Conservation (phyloP, 2,113 vertebrate genomes). For the Harpagus bidentatus region DNA sequence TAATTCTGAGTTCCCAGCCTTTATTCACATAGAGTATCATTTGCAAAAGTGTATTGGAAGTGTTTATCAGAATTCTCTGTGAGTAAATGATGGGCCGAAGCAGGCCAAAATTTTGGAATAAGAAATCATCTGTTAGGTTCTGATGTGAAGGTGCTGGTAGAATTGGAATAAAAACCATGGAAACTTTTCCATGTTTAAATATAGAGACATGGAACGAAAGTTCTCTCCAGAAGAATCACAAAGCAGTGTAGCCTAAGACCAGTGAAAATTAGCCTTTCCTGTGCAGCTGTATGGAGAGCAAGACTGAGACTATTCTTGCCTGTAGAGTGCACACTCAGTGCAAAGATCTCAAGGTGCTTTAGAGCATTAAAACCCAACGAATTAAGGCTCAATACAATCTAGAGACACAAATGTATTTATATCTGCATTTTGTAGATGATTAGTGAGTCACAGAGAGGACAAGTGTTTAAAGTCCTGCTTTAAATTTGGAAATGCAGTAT, state of each 20-base stretch:
- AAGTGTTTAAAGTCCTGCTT: not conserved
- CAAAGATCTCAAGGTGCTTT: not conserved
- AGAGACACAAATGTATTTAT: not conserved
- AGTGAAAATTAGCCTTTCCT: not conserved
- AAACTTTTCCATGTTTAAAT: not conserved
- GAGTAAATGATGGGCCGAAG: not conserved
- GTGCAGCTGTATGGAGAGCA: not conserved
- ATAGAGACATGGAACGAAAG: not conserved
- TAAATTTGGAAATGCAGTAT: not conserved
- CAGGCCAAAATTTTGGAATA: not conserved
- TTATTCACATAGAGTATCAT: not conserved
- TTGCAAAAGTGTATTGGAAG: not conserved
- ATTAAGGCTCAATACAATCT: not conserved
- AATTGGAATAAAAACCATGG: not conserved
- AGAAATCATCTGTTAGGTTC: not conserved
- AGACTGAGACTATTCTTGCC: not conserved
- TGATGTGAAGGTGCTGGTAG: not conserved
- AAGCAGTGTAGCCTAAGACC: not conserved
- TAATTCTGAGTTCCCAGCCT: not conserved
- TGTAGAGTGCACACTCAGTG: not conserved
- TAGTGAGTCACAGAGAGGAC: not conserved
- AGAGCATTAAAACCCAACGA: not conserved
- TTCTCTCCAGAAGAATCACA: not conserved
- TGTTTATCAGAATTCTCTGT: not conserved
- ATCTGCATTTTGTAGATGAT: not conserved